Base-by-base conservation (phyloP, 2,797 vertebrate species). In the Phrynocephalus vlangalii region DNA sequence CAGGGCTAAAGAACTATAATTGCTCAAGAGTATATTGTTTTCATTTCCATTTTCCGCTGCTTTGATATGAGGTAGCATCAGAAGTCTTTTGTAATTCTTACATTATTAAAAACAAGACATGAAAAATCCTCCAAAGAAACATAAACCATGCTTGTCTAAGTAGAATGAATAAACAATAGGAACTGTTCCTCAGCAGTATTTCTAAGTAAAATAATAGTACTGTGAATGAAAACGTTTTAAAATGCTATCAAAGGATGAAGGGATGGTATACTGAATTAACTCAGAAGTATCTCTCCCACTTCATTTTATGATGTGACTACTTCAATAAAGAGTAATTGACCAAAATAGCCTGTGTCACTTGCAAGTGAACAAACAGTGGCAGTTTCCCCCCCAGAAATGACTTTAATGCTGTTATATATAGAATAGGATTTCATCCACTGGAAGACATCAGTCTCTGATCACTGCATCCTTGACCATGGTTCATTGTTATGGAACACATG, bases 91-190 rank as follows among this genome's bases (percentile, higher is more conserved):
- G 52, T 92, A 79, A 79, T 84, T 30, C 71, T 22, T 33, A 79
- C 33, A 76, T 30, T 90, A 85, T 86, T 81, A 91, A 91, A 79
- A 85, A 38, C 68, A 75, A 84, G 38, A 88, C 33, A 79, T 72
- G 73, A 80, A 79, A 30, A 72, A 30, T 78, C 75, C 9, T 52
- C 50, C 68, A 66, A 79, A 66, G 63, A 83, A 84, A 84, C 66
- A 88, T 60, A 72, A 82, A 80, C 56, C 38, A 3, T 66, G 68
- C 38, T 88, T 73, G 84, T 80, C 82, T 87, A 84, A 89, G 11
- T 75, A 24, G 24, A 13, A 87, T 92, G 86, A 90, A 84, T 88
- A 90, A 92, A 82, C 44, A 90, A 16, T 60, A 48, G 8, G 13
- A 83, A 1, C 18, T 63, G 60, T 30, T 87, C 89, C 22, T 82